These are phyloP conservation scores for Myotis yumanensis DNA, from an alignment of 2,113 vertebrate genomes.

Conservation along the genomic window DNA sequence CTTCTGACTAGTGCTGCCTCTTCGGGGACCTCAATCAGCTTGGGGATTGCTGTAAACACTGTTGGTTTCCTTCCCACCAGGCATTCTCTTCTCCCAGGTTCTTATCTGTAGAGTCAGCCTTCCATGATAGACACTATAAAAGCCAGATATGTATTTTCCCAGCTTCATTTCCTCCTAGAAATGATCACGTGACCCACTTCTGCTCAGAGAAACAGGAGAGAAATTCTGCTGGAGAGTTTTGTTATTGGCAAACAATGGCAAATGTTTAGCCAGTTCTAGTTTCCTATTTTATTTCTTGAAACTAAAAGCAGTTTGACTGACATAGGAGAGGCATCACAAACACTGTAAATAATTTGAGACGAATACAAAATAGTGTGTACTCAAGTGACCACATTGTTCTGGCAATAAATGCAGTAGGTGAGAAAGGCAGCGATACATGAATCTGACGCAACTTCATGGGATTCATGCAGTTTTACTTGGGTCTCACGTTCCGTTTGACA, in stretches of 20 bases:
- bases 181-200: background rate
- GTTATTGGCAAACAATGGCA: background rate
- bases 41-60: rapidly evolving
- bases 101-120: background rate
- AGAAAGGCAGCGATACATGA: background rate
- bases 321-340: background rate
- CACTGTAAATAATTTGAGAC: background rate
- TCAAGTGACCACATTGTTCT: background rate
- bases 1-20: background rate
- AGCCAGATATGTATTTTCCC: background rate
- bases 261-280: background rate
- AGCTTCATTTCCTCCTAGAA: background rate
- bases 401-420: background rate
- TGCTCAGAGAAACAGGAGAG: background rate
- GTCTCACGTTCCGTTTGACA: background rate
- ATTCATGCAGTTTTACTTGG: background rate
- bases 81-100: background rate
- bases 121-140: background rate
- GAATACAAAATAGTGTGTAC: background rate
- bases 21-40: background rate
- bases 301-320: background rate
- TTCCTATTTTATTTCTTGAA: background rate
- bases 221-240: background rate
- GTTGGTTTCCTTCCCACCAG: background rate
- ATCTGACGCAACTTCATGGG: background rate